Percentiles rank a stretch among this genome's conserved stretches.
Conservation (phyloP, 1,140 invertebrate species). For the Polyergus mexicanus region DNA sequence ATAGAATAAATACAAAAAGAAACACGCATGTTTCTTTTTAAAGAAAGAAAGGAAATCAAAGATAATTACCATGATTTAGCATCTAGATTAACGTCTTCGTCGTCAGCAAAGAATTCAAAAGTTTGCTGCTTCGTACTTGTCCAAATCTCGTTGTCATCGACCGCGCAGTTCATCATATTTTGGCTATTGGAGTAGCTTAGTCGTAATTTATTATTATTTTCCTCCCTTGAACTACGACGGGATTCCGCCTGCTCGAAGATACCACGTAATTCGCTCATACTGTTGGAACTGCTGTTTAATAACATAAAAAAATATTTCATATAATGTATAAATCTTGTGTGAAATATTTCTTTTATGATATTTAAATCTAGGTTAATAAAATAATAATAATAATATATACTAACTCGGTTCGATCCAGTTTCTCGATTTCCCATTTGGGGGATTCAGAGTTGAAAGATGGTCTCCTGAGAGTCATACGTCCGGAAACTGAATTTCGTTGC, state of each 20-base stretch:
- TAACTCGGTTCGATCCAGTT: slow-evolving; percentile 81
- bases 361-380: slow-evolving; percentile 30
- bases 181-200: slow-evolving; percentile 68
- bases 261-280: slow-evolving; percentile 78
- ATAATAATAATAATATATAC: slow-evolving; percentile 67
- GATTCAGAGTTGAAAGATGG: slow-evolving; percentile 81
- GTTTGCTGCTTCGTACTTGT: slow-evolving; percentile 68
- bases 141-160: slow-evolving; percentile 49
- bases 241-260: slow-evolving; percentile 80
- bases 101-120: slow-evolving; percentile 53
- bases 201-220: slow-evolving; percentile 81
- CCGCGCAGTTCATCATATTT: slow-evolving; percentile 44
- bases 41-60: too few relatives aligned
- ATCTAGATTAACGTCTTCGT: slow-evolving; percentile 67
- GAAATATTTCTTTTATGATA: background rate
- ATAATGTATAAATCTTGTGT: background rate
- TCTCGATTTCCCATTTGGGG: slow-evolving; percentile 80
- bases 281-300: slow-evolving; percentile 77
- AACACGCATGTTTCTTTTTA: background rate
- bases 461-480: slow-evolving; percentile 80
- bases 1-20: background rate
- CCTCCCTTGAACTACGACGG: slow-evolving; percentile 79
- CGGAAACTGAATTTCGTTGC: slow-evolving; percentile 83
- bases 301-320: background rate
- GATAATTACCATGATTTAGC: slow-evolving; percentile 68